Evolutionary conservation across 2,113 vertebrate species (phyloP), one percentile per base, ranked within the genome.

Genomic region (Pleuronectes platessa): DNA sequence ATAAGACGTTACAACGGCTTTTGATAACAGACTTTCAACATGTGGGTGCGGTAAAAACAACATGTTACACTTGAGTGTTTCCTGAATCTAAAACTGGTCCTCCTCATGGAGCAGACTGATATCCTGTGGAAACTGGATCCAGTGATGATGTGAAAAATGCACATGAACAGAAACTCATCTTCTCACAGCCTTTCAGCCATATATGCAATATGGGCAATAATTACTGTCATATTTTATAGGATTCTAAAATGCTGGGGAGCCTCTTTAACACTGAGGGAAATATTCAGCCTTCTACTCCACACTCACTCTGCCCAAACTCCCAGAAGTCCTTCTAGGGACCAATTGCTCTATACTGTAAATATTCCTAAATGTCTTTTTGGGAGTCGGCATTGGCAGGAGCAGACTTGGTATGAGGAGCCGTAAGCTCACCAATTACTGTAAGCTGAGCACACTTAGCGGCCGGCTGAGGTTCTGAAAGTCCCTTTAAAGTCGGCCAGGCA

Each of bases 391-490:
- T 74, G 78, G 79, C 81, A 79, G 24, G 37, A 35, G 69, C 76
- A 74, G 45, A 65, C 58, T 37, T 54, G 62, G 40, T 54, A 66
- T 81, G 71, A 74, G 45, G 62, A 63, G 70, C 27, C 61, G 69
- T 59, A 59, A 90, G 81, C 73, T 79, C 69, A 74, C 72, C 88
- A 88, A 89, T 92, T 89, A 90, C 79, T 61, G 79, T 54, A 74
- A 76, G 76, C 59, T 71, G 84, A 80, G 78, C 76, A 84, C 74
- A 68, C 70, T 78, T 60, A 83, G 82, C 85, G 53, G 75, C 81
- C 81, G 83, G 64, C 42, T 53, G 53, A 21, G 76, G 86, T 85
- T 85, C 82, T 86, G 82, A 81, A 83, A 88, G 87, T 87, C 84
- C 74, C 82, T 87, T 89, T 79, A 54, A 83, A 88, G 83, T 71